Evolutionary conservation across 2,113 vertebrate genomes (phyloP), one percentile per base, ranked within the genome.

Genomic region (Anthoscopus minutus): DNA sequence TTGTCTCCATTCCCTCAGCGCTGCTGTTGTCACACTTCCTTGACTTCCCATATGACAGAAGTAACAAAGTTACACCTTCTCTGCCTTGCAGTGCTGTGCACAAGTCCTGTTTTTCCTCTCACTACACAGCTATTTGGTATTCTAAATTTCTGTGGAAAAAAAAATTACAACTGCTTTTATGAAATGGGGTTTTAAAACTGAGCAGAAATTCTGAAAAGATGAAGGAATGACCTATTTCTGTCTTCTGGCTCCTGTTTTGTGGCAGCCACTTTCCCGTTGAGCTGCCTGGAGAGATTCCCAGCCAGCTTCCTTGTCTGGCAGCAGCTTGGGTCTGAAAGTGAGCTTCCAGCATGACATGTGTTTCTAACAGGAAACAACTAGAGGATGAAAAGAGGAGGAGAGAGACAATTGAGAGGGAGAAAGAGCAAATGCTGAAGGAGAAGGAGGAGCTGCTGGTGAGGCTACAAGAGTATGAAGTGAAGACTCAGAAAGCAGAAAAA

Each of bases 371-470:
- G 94, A 98, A 99, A 87, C 98, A 99, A 95, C 94, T 99, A 93
- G 99, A 99, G 94, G 98, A 97, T 1, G 99, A 99, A 97, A 99
- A 99, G 98, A 99, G 98, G 97, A 98, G 93, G 93, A 98, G 99
- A 27, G 99, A 99, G 92, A 98, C 96, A 4, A 98, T 99, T 15
- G 99, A 99, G 96, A 97, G 84, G 18, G 99, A 99, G 93, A 99
- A 99, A 76, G 99, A 99, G 61, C 98, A 99, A 97, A 98, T 99
- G 98, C 96, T 99, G 97, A 97, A 78, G 61, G 99, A 99, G 96
- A 99, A 99, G 97, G 98, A 98, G 82, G 98, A 99, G 53, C 98
- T 99, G 89, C 98, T 98, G 98, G 89, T 98, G 91, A 98, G 98
- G 84, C 98, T 99, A 42, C 98, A 98, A 85, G 98, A 99, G 88